Percentiles rank a stretch among this genome's conserved stretches.
These are phyloP conservation scores for Microplitis demolitor DNA, from an alignment of 1,140 invertebrate species.

Conservation along the genomic window DNA sequence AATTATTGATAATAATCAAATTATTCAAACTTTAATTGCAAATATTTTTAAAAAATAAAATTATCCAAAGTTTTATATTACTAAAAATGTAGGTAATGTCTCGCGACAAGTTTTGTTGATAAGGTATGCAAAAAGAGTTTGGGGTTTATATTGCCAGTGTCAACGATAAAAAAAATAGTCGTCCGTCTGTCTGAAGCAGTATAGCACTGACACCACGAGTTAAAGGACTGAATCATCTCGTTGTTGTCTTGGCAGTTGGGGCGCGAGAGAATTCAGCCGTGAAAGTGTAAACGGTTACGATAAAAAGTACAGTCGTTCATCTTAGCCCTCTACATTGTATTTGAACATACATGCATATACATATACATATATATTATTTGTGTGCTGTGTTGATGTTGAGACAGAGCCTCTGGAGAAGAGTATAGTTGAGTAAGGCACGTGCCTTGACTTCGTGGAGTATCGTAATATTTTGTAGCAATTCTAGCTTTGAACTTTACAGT, in stretches of 20 bases:
- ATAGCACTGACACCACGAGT: background rate
- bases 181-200: background rate
- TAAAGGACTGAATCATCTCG: slow-evolving; percentile 5
- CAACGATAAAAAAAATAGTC: background rate
- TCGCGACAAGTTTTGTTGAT: too few relatives aligned
- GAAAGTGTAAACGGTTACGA: slow-evolving; percentile 19
- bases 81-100: too few relatives aligned
- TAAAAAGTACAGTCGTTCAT: slow-evolving; percentile 21
- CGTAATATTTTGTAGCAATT: slow-evolving; percentile 13
- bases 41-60: too few relatives aligned
- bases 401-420: background rate
- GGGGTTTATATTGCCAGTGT: too few relatives aligned
- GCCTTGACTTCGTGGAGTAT: slow-evolving; percentile 13
- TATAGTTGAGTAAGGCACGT: background rate
- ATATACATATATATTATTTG: too few relatives aligned
- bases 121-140: too few relatives aligned
- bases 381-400: background rate
- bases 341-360: too few relatives aligned
- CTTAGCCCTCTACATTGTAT: background rate
- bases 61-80: too few relatives aligned
- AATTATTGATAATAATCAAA: too few relatives aligned
- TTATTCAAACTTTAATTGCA: too few relatives aligned
- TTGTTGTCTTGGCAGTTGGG: background rate
- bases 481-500: background rate
- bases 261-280: slow-evolving; percentile 17